Conservation (phyloP, 2,888 invertebrate genomes). For the Mycogona germanica region DNA sequence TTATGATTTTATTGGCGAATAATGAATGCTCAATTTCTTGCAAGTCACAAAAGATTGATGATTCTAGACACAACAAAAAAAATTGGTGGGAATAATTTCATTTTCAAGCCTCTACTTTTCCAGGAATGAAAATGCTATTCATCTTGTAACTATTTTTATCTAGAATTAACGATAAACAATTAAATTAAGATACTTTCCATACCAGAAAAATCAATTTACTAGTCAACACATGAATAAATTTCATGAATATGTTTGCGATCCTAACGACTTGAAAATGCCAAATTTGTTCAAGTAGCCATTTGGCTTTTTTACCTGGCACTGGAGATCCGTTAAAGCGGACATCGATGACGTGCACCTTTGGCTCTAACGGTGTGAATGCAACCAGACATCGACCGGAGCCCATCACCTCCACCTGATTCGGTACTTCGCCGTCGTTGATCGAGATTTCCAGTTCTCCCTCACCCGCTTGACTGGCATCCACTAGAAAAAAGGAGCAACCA, state of each 20-base stretch:
- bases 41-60: too few species aligned
- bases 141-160: too few species aligned
- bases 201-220: too few species aligned
- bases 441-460: conserved; percentile 99
- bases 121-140: too few species aligned
- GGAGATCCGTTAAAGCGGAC: conserved; percentile 94
- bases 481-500: conserved; percentile 39
- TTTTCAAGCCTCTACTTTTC: too few species aligned
- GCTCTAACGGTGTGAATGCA: conserved; percentile 83
- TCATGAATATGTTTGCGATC: not conserved
- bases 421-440: conserved; percentile 97
- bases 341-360: conserved; percentile 83
- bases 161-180: conserved; percentile 3
- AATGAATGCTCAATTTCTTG: too few species aligned
- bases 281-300: not conserved
- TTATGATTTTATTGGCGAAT: too few species aligned
- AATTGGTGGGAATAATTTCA: too few species aligned
- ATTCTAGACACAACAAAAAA: too few species aligned
- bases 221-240: too few species aligned
- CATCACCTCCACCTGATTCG: conserved; percentile 91
- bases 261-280: not conserved
- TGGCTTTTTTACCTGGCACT: conserved; percentile 53
- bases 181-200: not conserved
- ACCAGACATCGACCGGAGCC: conserved; percentile 90
- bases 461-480: conserved; percentile 96